These are phyloP conservation scores for Cotesia congregata DNA, from an alignment of 2,888 invertebrate species.

Conservation along the genomic window DNA sequence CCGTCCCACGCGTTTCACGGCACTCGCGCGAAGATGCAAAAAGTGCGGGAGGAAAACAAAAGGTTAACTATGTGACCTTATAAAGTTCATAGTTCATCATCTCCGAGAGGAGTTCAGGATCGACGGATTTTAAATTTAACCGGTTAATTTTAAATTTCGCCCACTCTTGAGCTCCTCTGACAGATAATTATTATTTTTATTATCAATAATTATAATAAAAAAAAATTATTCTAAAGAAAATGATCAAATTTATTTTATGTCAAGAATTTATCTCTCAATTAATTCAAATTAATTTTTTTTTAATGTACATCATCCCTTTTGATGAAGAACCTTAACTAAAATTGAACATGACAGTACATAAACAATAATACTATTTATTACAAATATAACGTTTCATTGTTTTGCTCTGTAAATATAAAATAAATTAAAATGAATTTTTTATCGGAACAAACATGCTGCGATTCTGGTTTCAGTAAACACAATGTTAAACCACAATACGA, in stretches of 20 bases:
- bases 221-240: too few species aligned
- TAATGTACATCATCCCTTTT: neutral
- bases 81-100: constrained; percentile 48
- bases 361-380: neutral
- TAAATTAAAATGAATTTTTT: neutral
- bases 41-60: constrained; percentile 18
- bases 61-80: constrained; percentile 38
- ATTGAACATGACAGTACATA: neutral
- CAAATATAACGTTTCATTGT: neutral
- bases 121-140: constrained; percentile 10
- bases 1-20: constrained; percentile 52
- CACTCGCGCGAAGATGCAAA: constrained; percentile 10
- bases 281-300: neutral
- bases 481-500: neutral
- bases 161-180: neutral
- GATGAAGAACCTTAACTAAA: neutral
- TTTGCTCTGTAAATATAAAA: neutral
- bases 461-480: neutral
- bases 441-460: neutral
- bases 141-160: too few species aligned
- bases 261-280: neutral
- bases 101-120: neutral
- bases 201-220: too few species aligned
- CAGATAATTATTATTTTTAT: neutral
- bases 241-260: neutral